These are phyloP conservation scores for Harpagifer antarcticus DNA, from an alignment of 2,797 vertebrate genomes.

Conservation along the genomic window DNA sequence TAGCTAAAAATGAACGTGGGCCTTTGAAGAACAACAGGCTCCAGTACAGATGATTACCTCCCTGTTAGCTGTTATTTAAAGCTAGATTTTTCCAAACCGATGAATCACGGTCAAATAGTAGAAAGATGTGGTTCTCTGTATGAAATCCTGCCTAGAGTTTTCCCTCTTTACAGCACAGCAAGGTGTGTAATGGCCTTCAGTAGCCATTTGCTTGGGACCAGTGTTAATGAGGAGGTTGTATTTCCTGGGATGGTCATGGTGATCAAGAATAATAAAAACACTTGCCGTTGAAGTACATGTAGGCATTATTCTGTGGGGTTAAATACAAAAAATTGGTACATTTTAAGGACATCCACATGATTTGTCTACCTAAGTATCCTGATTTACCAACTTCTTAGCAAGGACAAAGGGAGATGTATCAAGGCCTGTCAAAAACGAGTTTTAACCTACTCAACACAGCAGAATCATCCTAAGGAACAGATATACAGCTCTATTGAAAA, in stretches of 20 bases:
- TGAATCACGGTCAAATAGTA: slow-evolving; percentile 46
- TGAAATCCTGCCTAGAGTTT: slow-evolving; percentile 38
- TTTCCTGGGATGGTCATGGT: neutral
- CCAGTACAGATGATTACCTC: slow-evolving; percentile 59
- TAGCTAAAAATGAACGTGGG: slow-evolving; percentile 59
- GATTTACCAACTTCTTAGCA: too few species aligned
- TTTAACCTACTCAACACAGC: too few species aligned
- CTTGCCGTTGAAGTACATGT: neutral
- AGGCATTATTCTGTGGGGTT: too few species aligned
- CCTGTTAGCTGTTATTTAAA: slow-evolving; percentile 52
- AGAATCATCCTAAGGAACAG: too few species aligned
- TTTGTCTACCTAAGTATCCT: neutral
- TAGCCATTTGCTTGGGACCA: neutral
- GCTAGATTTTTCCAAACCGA: slow-evolving; percentile 13
- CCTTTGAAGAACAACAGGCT: slow-evolving; percentile 65
- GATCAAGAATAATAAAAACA: neutral
- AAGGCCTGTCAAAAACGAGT: too few species aligned
- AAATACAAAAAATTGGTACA: neutral
- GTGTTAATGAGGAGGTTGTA: neutral
- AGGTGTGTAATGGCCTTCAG: slow-evolving; percentile 16
- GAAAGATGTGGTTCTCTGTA: slow-evolving; percentile 10
- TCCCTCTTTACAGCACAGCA: slow-evolving; percentile 2
- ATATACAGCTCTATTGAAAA: slow-evolving; percentile 5
- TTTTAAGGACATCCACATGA: neutral
- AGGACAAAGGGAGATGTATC: too few species aligned